phyloP scores from a whole-genome alignment of 1,140 invertebrate species.

The Whitmania pigra region DNA sequence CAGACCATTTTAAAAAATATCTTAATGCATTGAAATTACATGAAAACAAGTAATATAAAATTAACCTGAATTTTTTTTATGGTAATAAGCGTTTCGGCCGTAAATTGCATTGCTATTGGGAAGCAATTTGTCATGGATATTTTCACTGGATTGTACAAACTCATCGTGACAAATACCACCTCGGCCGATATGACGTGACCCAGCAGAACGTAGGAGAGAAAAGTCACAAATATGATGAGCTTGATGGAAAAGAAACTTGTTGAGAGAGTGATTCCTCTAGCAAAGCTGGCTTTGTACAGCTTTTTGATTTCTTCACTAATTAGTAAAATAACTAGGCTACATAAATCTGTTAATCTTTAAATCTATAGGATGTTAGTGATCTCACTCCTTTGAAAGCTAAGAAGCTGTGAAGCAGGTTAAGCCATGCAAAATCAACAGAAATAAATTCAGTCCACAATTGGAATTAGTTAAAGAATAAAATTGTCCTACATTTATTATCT shows the following conservation, averaged over 20 bases:
- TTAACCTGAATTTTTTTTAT: slow-evolving; percentile 37
- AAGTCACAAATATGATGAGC: slow-evolving; percentile 35
- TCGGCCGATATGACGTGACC: slow-evolving; percentile 30
- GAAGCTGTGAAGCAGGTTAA: not conserved
- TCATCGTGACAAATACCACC: slow-evolving; percentile 32
- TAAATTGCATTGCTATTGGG: slow-evolving; percentile 33
- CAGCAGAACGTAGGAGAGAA: slow-evolving; percentile 29
- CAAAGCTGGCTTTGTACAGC: slow-evolving; percentile 28
- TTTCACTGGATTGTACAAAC: slow-evolving; percentile 32
- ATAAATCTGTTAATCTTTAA: too few relatives aligned
- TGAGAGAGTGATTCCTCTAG: slow-evolving; percentile 31
- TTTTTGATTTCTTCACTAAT: slow-evolving; percentile 31
- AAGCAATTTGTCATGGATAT: slow-evolving; percentile 32
- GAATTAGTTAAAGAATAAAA: too few relatives aligned
- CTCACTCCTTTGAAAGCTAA: not conserved
- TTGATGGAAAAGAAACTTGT: slow-evolving; percentile 35
- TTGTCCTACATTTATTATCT: not conserved
- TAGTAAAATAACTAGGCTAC: not conserved
- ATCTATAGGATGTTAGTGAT: too few relatives aligned
- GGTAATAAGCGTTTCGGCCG: slow-evolving; percentile 37
- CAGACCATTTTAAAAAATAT: too few relatives aligned
- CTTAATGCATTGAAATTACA: too few relatives aligned
- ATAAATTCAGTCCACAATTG: too few relatives aligned
- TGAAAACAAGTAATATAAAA: too few relatives aligned
- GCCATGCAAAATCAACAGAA: too few relatives aligned